phyloP scores from a whole-genome alignment of 2,797 vertebrate genomes.

The Cyclura pinguis region DNA sequence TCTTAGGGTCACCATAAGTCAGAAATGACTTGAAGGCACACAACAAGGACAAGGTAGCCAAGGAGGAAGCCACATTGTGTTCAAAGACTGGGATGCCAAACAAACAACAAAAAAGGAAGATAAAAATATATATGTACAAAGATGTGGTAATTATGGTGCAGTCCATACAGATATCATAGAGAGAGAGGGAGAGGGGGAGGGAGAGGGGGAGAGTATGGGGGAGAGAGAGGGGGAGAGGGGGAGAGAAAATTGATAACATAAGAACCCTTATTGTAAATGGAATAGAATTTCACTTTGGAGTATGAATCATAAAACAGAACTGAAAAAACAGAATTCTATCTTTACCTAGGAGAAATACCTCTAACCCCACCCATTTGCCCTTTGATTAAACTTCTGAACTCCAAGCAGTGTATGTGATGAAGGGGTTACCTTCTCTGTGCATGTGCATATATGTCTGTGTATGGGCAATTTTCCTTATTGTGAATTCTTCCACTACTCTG shows the following conservation, averaged over 20 bases:
- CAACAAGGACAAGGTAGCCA: neutral
- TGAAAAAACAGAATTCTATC: neutral
- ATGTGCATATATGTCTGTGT: too few relatives aligned
- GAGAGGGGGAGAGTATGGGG: too few relatives aligned
- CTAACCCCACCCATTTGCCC: too few relatives aligned
- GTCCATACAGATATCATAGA: too few relatives aligned
- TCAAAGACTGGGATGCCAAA: neutral
- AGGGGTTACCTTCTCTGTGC: neutral
- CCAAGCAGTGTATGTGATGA: neutral
- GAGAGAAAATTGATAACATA: too few relatives aligned
- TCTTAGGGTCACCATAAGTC: too few relatives aligned
- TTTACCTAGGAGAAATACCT: neutral
- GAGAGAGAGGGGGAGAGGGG: too few relatives aligned
- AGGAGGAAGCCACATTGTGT: neutral
- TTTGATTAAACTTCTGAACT: neutral
- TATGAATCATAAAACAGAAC: neutral
- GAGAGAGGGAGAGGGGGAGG: too few relatives aligned
- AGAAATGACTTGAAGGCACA: too few relatives aligned
- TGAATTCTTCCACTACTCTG: neutral
- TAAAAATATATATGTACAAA: neutral
- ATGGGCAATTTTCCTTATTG: too few relatives aligned
- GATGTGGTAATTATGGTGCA: neutral
- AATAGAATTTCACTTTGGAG: neutral
- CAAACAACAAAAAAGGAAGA: neutral
- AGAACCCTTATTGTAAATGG: neutral